Evolutionary conservation across 92 coral and sea anemone genomes (phyloP), one percentile per base, ranked within the genome.

Genomic region (Plumapathes pennacea): DNA sequence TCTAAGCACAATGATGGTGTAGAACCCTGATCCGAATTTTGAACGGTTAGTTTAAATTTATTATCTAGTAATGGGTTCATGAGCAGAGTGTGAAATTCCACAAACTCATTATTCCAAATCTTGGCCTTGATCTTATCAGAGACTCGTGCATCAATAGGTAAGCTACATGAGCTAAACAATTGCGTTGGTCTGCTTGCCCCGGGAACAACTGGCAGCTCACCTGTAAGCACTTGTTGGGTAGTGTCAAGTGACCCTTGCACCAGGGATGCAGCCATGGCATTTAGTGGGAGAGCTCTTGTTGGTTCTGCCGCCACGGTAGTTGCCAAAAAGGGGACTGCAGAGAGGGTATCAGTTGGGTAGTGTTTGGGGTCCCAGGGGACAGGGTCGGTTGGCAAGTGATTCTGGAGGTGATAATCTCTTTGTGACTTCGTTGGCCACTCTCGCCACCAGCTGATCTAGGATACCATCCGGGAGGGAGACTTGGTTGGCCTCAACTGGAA

Each of bases 61-160:
- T 54, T 32, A 5, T 55, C 65, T 18, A 46, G 32, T 17, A 36
- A 31, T 0, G 74, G 74, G 18, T 64, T 65, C 11, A 44, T 43
- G 7, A 75, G 26, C 8, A 75, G 47, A 10, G 58, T 22, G 22
- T 46, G 54, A 38, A 55, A 75, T 4, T 75, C 82, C 15, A 65
- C 39, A 23, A 22, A 54, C 32, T 65, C 73, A 3, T 74, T 30
- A 5, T 17, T 43, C 59, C 82, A 74, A 26, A 65, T 64, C 56
- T 60, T 75, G 29, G 73, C 75, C 72, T 44, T 64, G 11, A 55
- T 14, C 54, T 63, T 72, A 23, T 62, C 73, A 28, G 66, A 9
- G 28, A 65, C 67, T 13, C 66, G 63, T 31, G 73, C 73, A 65
- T 65, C 73, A 13, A 49, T 27, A 20, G 63, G 62, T 18, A 69